Evolutionary conservation across 2,888 invertebrate genomes (phyloP).

Genomic region (Peribatodes rhomboidaria): DNA sequence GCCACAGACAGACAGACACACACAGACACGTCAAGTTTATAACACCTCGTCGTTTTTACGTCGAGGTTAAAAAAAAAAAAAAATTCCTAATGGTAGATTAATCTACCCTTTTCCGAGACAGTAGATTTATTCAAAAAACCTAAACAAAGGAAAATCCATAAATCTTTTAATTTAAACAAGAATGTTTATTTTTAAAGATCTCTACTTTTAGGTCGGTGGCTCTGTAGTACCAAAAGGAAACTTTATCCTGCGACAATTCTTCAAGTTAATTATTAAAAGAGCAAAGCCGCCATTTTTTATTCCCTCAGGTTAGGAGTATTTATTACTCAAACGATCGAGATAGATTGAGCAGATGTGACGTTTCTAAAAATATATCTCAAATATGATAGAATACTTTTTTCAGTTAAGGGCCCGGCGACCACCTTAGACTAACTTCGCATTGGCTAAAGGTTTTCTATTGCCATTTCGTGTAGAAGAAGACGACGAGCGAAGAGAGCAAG

Average conservation of each 20-base stretch:
- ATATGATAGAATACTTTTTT: no score
- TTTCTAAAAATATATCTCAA: background rate
- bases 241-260: constrained; percentile 1
- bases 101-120: no score
- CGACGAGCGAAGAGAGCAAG: no score
- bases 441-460: no score
- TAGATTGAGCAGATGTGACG: background rate
- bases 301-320: background rate
- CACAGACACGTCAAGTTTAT: no score
- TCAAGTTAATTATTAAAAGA: constrained; percentile 3
- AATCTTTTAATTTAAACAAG: constrained; percentile 5
- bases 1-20: no score
- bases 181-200: background rate
- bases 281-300: constrained; percentile 8
- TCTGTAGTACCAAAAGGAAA: background rate
- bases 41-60: no score
- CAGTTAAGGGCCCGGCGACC: no score
- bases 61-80: no score
- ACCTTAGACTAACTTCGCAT: no score
- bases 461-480: no score
- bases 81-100: no score
- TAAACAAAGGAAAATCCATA: background rate
- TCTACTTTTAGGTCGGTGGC: constrained; percentile 1
- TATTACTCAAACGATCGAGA: background rate
- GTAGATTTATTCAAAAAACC: background rate